Evolutionary conservation across 2,888 invertebrate genomes (phyloP), one percentile per base, ranked within the genome.

Genomic region (Endotricha flammealis): DNA sequence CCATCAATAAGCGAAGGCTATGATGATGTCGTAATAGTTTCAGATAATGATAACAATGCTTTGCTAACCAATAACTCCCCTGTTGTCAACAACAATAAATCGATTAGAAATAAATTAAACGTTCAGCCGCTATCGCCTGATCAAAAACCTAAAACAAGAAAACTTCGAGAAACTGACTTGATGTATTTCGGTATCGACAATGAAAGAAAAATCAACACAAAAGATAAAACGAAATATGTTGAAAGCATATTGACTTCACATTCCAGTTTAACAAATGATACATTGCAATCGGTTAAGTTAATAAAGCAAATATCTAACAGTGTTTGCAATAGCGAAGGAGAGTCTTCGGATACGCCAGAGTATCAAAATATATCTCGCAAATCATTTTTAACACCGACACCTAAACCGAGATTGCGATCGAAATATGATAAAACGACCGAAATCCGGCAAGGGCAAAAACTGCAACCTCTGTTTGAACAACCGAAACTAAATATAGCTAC

Each of bases 91-190:
- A 40, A 40, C 16, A 46, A 39, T 16, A 32, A 39, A 13, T 44
- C 50, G n/a, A 42, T 59, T 9, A 62, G 63, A 50, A 57, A 53
- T 31, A 73, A 66, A 48, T 38, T 67, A 1, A 59, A 58, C 33
- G 45, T 46, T 6, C 45, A 69, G 33, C 63, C 69, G 46, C 53
- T 63, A 36, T 69, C 81, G 7, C 69, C 77, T 4, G 56, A 55
- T 12, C 59, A 59, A 38, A 72, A 64, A 47, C 48, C 68, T 8
- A 79, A 74, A 58, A 69, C 78, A 3, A 74, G 90, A 46, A 85
- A 89, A 63, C 68, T 90, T 25, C 78, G 88, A 41, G 88, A 89
- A 28, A 90, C 88, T 44, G 90, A 90, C 53, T 71, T 90, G 29
- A 88, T 89, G 40, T 90, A 88, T 57, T 90, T 90, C 51, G 90